These are phyloP conservation scores for Lethocerus indicus DNA, from an alignment of 1,140 invertebrate genomes.

Conservation along the genomic window DNA sequence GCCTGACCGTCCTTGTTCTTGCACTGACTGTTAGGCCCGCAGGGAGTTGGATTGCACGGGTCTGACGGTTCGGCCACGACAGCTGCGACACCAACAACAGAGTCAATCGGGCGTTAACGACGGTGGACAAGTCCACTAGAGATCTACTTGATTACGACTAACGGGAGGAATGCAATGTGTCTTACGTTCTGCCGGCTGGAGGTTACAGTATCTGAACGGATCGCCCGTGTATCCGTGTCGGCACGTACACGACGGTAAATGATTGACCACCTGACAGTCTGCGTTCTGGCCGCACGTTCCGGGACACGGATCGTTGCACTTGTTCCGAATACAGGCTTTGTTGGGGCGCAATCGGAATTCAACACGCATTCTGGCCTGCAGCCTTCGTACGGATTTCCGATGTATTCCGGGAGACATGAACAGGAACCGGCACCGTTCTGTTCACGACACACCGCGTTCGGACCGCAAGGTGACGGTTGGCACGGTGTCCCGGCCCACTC, in stretches of 20 bases:
- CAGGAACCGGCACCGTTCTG: constrained; percentile 46
- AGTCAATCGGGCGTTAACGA: no score
- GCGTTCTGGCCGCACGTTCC: constrained; percentile 56
- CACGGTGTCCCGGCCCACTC: constrained; percentile 38
- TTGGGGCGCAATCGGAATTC: constrained; percentile 53
- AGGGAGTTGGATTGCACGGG: constrained; percentile 32
- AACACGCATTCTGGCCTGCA: constrained; percentile 56
- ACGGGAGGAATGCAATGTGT: background rate
- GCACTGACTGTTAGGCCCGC: constrained; percentile 37
- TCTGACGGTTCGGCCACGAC: constrained; percentile 20
- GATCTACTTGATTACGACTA: no score
- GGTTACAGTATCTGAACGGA: constrained; percentile 43
- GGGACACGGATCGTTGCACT: constrained; percentile 57
- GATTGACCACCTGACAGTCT: constrained; percentile 54
- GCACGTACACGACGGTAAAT: constrained; percentile 54
- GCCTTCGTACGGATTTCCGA: constrained; percentile 54
- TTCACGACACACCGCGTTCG: constrained; percentile 51
- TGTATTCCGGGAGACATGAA: constrained; percentile 49
- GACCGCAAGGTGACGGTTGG: constrained; percentile 50
- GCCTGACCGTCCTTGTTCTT: constrained; percentile 30
- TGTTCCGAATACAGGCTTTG: constrained; percentile 52
- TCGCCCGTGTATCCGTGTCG: constrained; percentile 49
- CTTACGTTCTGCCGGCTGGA: constrained; percentile 20
- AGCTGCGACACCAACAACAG: background rate
- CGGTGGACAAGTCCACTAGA: no score